phyloP scores from a whole-genome alignment of 2,888 invertebrate species.

The Pycnomerus fuliginosus region DNA sequence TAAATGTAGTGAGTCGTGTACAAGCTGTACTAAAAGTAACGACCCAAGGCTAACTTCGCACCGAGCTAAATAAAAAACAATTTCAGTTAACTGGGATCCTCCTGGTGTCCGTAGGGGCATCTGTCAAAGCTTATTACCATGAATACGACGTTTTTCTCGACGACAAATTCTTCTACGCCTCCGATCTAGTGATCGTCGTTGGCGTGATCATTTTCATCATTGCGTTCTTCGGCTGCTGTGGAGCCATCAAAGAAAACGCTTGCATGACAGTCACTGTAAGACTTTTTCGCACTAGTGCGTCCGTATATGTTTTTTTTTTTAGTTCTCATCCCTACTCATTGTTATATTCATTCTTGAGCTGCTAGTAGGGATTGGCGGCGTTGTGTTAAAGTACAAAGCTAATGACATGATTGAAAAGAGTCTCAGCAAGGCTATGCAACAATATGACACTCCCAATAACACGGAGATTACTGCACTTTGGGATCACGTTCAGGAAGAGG shows the following conservation, averaged over 20 bases:
- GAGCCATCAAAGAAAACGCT: slow-evolving; percentile 90
- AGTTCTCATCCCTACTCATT: slow-evolving; percentile 76
- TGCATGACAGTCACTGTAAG: slow-evolving; percentile 91
- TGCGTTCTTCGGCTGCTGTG: slow-evolving; percentile 94
- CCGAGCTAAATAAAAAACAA: background rate
- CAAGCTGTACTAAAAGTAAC: too few relatives aligned
- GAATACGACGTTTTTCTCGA: slow-evolving; percentile 79
- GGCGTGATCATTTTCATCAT: slow-evolving; percentile 86
- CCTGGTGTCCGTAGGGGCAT: slow-evolving; percentile 79
- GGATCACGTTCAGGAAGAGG: slow-evolving; percentile 79
- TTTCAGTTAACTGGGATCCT: slow-evolving; percentile 83
- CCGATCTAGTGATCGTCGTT: slow-evolving; percentile 80
- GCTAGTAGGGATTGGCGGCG: slow-evolving; percentile 78
- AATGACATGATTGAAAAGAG: slow-evolving; percentile 63
- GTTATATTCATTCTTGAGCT: slow-evolving; percentile 80
- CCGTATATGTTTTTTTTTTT: slow-evolving; percentile 41
- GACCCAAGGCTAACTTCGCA: too few relatives aligned
- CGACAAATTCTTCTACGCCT: slow-evolving; percentile 78
- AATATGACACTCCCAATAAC: slow-evolving; percentile 53
- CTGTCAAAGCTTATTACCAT: slow-evolving; percentile 69
- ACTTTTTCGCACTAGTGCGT: too few relatives aligned
- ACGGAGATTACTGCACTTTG: slow-evolving; percentile 67
- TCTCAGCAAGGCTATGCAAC: slow-evolving; percentile 66
- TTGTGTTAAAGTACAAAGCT: slow-evolving; percentile 69
- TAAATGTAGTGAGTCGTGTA: too few relatives aligned